Evolutionary conservation across 2,797 vertebrate species (phyloP).

Genomic region (Chaunax sp.): DNA sequence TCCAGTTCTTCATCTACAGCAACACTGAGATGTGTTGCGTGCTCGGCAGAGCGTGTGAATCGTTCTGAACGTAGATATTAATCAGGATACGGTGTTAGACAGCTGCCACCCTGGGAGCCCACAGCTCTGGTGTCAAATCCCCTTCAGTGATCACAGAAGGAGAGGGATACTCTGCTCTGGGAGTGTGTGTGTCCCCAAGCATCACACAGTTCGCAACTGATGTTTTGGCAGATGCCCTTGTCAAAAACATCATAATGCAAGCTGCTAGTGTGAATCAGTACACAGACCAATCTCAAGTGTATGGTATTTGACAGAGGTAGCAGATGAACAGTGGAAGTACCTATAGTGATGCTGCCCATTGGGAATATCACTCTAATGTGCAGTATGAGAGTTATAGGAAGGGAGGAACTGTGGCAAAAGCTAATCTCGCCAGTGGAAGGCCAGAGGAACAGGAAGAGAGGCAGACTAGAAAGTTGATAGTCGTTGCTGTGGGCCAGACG

Average conservation of each 20-base stretch:
- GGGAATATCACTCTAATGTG: conserved; percentile 44
- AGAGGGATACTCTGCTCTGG: conserved; percentile 71
- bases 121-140: conserved; percentile 79
- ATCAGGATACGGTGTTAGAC: conserved; percentile 79
- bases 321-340: conserved; percentile 57
- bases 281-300: conserved; percentile 44
- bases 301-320: conserved; percentile 50
- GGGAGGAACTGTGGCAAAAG: conserved; percentile 33
- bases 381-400: conserved; percentile 17
- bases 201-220: conserved; percentile 65
- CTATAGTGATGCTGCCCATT: conserved; percentile 49
- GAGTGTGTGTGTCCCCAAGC: conserved; percentile 62
- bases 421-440: conserved; percentile 31
- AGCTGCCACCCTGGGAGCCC: conserved; percentile 75
- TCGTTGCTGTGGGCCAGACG: conserved; percentile 69
- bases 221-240: conserved; percentile 80
- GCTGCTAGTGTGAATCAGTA: conserved; percentile 57
- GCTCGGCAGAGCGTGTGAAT: conserved; percentile 70
- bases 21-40: conserved; percentile 44
- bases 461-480: conserved; percentile 67
- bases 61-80: conserved; percentile 80
- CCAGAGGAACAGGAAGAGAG: conserved; percentile 58
- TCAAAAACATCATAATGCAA: conserved; percentile 68
- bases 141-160: conserved; percentile 66
- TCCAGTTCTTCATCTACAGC: conserved; percentile 62